Conservation (phyloP, 2,888 invertebrate species). For the Troilus luridus region DNA sequence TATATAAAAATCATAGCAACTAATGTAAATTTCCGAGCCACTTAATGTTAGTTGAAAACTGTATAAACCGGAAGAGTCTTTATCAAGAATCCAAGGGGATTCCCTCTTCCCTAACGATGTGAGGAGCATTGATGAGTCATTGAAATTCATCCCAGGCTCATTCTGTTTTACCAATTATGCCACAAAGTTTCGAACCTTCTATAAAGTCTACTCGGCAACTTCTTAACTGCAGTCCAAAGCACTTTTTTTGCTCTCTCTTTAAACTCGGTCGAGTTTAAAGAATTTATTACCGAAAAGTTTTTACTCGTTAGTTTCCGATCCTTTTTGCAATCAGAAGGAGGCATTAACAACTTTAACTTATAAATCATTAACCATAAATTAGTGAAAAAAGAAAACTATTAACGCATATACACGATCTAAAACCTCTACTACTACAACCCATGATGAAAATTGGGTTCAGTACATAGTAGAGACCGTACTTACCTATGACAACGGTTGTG, state of each 20-base stretch:
- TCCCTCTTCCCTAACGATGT: neutral
- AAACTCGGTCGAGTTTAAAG: neutral
- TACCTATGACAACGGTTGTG: too few relatives aligned
- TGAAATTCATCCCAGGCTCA: constrained; percentile 28
- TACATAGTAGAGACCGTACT: too few relatives aligned
- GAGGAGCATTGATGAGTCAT: constrained; percentile 16
- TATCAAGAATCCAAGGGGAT: neutral
- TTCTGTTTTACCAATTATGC: constrained; percentile 23
- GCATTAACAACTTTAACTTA: neutral
- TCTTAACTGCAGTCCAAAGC: constrained; percentile 25
- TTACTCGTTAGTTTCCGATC: neutral
- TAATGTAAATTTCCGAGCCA: neutral
- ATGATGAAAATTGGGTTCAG: too few relatives aligned
- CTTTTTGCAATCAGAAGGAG: neutral
- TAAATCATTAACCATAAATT: neutral
- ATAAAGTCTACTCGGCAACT: neutral
- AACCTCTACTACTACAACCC: too few relatives aligned
- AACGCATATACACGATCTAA: too few relatives aligned
- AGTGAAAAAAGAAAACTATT: too few relatives aligned
- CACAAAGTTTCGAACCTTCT: neutral
- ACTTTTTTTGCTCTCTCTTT: neutral
- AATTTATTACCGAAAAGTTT: constrained; percentile 24
- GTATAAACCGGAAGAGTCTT: neutral
- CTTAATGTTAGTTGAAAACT: neutral
- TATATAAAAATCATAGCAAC: neutral